Base-by-base conservation (phyloP, 2,888 invertebrate genomes). In the Trichogramma dendrolimi region DNA sequence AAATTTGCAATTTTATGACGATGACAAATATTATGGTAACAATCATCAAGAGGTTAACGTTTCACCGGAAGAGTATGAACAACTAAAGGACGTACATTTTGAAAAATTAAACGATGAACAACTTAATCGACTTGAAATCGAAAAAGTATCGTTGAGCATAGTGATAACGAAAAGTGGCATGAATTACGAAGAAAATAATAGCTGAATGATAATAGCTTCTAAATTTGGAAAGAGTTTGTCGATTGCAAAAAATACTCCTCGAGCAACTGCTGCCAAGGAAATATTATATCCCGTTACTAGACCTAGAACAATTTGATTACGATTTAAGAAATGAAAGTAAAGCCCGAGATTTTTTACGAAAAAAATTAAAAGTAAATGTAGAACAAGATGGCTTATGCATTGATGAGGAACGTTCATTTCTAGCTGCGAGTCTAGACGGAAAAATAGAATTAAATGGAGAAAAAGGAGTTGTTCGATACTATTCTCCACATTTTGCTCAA, bases 131-230 rank as follows among this genome's bases (percentile, higher is more conserved):
- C 52, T 55, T 11, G 51, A 54, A 6, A 63, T 64, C 6, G 66
- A 67, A 58, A 27, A n/a, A n/a, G 27, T 2, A 67, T 66, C 6
- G 54, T 55, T 27, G 10, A 52, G 2, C 67, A 66, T 60, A 54
- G 62, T 27, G 48, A 55, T 5, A 52, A 61, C 56, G 38, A 11
- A 41, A n/a, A 61, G 38, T 47, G 67, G 38, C 42, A n/a, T 6
- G 38, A 61, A 39, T 59, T 62, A 48, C 47, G n/a, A n/a, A n/a
- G n/a, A n/a, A n/a, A n/a, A n/a, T n/a, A n/a, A n/a, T n/a, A n/a
- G n/a, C n/a, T n/a, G n/a, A n/a, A n/a, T n/a, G n/a, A n/a, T 67
- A 11, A 67, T 67, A 2, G 58, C 68, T 27, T 67, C 66, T 0
- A 53, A 56, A 38, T 68, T 64, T 55, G 67, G 67, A 11, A 11